A percentile compares a stretch with the other conserved stretches of the same genome.
These are phyloP conservation scores for Ophion costatus DNA, from an alignment of 2,888 invertebrate species.

Conservation along the genomic window DNA sequence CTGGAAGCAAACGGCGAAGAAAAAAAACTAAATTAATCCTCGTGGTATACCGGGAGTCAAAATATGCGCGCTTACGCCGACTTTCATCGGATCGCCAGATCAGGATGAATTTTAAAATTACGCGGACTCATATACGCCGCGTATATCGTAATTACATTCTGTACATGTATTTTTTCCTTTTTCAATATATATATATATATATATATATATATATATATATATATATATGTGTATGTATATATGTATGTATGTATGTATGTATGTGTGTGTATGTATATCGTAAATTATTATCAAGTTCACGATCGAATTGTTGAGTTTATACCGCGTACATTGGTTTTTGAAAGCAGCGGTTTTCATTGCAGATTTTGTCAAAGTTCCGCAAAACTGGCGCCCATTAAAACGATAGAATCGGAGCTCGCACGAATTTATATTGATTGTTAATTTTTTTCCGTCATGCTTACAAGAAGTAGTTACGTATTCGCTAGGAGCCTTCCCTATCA, in stretches of 20 bases:
- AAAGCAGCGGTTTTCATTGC: constrained; percentile 64
- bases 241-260: constrained; percentile 43
- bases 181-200: constrained; percentile 3
- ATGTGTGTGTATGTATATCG: constrained; percentile 46
- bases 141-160: constrained; percentile 54
- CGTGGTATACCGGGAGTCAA: background rate
- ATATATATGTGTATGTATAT: constrained; percentile 31
- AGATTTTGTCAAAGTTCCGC: constrained; percentile 36
- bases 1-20: background rate
- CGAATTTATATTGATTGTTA: constrained; percentile 20
- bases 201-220: too few species aligned
- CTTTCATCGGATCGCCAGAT: constrained; percentile 9
- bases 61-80: background rate
- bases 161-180: constrained; percentile 61
- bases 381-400: background rate
- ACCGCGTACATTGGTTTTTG: constrained; percentile 55
- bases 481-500: background rate
- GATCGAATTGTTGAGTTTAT: constrained; percentile 73
- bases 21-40: background rate
- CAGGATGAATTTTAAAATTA: constrained; percentile 27
- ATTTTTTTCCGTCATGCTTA: constrained; percentile 3
- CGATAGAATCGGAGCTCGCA: background rate
- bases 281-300: constrained; percentile 75
- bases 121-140: constrained; percentile 45
- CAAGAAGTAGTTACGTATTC: constrained; percentile 19